Evolutionary conservation across 2,797 vertebrate species (phyloP), one percentile per base, ranked within the genome.

Genomic region (Sandelia bainsii): DNA sequence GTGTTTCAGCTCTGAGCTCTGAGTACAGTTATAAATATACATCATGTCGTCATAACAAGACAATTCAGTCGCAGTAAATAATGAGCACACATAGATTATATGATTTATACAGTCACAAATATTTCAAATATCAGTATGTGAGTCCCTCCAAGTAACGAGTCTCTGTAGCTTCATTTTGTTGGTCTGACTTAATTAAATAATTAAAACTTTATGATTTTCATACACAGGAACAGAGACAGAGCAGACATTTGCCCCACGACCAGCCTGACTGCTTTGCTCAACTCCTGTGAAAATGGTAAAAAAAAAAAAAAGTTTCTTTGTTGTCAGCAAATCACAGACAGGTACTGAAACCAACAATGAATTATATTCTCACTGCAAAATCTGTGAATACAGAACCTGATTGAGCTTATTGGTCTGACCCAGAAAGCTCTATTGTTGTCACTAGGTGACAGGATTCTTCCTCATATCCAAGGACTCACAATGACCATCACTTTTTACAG

Each of bases 251-350:
- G 1, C 13, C 20, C 17, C 8, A 1, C 8, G 20, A 53, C 7
- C 34, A 62, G 14, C 32, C 37, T 11, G 25, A 0, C 63, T 45
- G 40, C 63, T 40, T 6, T 1, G 17, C 7, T 53, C 0, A 29
- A 8, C 50, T 10, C 13, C 23, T 34, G 5, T 37, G 51, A 65
- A 56, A 76, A 83, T 3, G 85, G 88, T 90, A 85, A 74, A 59
- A 37, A 17, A 2, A 8, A 16, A 32, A 44, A 20, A 23, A 22
- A 14, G 5, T 14, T 14, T 14, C 16, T 42, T 42, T 42, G 40
- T 42, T 42, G 13, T 14, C 13, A 42, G 12, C 13, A 42, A 42
- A 42, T 42, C 14, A 4, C 13, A 42, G 2, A 42, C 40, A 42
- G 40, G 5, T 2, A 42, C 34, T 34, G 34, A 34, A 25, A 25